Conservation (phyloP, 2,113 vertebrate species). For the Leptobrachium ailaonicum region DNA sequence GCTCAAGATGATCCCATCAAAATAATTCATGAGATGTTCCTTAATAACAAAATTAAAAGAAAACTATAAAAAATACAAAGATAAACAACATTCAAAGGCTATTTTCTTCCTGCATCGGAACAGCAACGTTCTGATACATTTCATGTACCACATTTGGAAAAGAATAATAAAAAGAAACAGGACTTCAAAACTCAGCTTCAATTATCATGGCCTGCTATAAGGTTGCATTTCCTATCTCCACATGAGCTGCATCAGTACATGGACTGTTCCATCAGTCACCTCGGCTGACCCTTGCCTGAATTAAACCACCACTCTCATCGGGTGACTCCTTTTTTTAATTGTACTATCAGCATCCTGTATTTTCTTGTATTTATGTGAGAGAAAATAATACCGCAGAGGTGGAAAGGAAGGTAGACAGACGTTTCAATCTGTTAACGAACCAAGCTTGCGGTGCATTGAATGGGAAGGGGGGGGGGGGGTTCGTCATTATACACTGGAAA, state of each 20-base stretch:
- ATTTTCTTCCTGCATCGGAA: too few species aligned
- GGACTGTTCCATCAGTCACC: not conserved
- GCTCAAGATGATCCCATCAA: too few species aligned
- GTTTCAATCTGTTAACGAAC: not conserved
- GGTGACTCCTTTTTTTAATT: not conserved
- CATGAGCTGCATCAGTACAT: not conserved
- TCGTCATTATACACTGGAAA: not conserved
- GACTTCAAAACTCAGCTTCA: not conserved
- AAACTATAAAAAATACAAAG: too few species aligned
- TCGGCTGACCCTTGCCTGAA: not conserved
- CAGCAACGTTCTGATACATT: too few species aligned
- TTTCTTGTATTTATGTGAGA: not conserved
- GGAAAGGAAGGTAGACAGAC: not conserved
- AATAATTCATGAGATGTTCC: too few species aligned
- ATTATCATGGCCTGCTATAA: not conserved
- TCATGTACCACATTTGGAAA: too few species aligned
- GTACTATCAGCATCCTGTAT: not conserved
- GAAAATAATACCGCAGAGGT: not conserved
- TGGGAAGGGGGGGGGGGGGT: not conserved
- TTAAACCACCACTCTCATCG: not conserved
- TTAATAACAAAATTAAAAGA: too few species aligned
- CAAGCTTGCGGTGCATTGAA: not conserved
- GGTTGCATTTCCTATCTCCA: not conserved
- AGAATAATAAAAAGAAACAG: not conserved
- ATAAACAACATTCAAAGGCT: too few species aligned